Evolutionary conservation across 2,888 invertebrate species (phyloP).

Genomic region (Scaptomyza cyrtandrae): DNA sequence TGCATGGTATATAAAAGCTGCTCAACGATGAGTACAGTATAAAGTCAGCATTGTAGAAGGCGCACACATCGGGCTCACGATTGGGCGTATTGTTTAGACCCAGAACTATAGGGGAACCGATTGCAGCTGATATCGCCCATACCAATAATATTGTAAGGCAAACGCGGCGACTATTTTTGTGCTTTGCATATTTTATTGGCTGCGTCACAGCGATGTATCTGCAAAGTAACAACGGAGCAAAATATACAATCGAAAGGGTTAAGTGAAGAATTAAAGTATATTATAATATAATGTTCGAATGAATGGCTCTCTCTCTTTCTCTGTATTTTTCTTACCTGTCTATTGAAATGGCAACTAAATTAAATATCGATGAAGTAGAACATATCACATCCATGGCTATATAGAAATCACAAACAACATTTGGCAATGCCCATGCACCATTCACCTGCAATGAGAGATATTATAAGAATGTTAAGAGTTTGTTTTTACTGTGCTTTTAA

Average conservation of each 20-base stretch:
- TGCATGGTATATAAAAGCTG: conserved; percentile 99
- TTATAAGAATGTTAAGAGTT: too few species aligned
- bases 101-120: conserved; percentile 97
- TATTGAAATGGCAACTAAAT: conserved; percentile 98
- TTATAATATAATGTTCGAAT: too few species aligned
- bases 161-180: conserved; percentile 97
- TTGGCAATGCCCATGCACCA: conserved; percentile 95
- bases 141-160: conserved; percentile 97
- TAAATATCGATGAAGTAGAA: conserved; percentile 98
- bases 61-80: conserved; percentile 92
- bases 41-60: conserved; percentile 99
- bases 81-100: conserved; percentile 97
- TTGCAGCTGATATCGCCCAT: conserved; percentile 97
- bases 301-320: too few species aligned
- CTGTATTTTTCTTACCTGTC: conserved; percentile 92
- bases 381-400: conserved; percentile 99
- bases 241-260: not conserved
- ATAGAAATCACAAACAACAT: conserved; percentile 97
- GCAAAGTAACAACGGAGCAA: conserved; percentile 81
- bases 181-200: conserved; percentile 99
- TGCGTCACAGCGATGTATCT: conserved; percentile 99
- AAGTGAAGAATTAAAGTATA: not conserved
- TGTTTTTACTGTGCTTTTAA: too few species aligned
- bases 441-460: conserved; percentile 88
- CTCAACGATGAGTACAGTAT: conserved; percentile 98